Evolutionary conservation across 2,797 vertebrate genomes (phyloP), one percentile per base, ranked within the genome.

Genomic region (Oryzias dopingdopingensis): DNA sequence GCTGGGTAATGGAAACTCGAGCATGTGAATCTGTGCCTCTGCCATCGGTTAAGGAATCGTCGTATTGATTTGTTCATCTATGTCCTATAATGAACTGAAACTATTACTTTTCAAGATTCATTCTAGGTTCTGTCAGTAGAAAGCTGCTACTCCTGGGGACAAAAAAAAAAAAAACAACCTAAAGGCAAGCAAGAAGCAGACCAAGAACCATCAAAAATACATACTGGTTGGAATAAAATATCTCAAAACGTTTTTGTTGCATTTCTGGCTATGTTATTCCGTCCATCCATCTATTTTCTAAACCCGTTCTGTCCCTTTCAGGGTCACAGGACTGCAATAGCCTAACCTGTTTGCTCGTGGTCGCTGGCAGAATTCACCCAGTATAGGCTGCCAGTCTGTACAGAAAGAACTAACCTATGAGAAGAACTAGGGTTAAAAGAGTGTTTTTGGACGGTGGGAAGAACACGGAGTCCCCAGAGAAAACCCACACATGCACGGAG

Each of bases 1-100:
- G 60, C 65, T 47, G 42, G 59, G n/a, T 56, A 45, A 12, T 49
- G 46, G 62, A 62, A 74, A 70, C 63, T 58, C 53, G 41, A 51
- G 15, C 45, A 79, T 50, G 55, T 51, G 48, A 65, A 55, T 62
- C 37, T 50, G 45, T 51, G 49, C 49, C 44, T 50, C 43, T 40
- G 26, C 62, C 77, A 74, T 81, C 75, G 77, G 50, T 81, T 78
- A 78, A 80, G 37, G 46, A 60, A 70, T 76, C 54, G 62, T 42
- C 59, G 62, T 58, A 85, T 84, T 77, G 84, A 84, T 69, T 68
- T 48, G 13, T 49, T 73, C 6, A 58, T 49, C 56, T 41, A 54
- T 60, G 57, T 64, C 71, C 70, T 62, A 37, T 44, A 32, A 63
- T 13, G 68, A 72, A 71, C 66, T 26, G 26, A 70, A 63, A 64